These are phyloP conservation scores for Lagodon rhomboides DNA, from an alignment of 2,797 vertebrate species.

Conservation along the genomic window DNA sequence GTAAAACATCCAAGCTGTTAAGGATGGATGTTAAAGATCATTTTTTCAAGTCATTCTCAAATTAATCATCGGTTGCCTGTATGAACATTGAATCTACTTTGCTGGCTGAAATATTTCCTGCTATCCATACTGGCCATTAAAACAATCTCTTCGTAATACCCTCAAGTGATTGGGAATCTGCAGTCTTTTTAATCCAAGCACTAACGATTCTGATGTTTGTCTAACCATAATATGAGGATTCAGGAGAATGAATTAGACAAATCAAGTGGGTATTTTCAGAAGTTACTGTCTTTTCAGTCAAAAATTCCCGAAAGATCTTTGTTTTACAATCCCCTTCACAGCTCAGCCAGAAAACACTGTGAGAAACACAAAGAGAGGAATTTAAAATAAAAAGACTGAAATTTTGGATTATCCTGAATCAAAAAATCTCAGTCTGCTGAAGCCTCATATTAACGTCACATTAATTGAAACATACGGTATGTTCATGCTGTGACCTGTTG, in stretches of 20 bases:
- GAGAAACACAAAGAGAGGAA: not conserved
- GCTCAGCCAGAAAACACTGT: not conserved
- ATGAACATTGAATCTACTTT: not conserved
- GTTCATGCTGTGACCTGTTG: not conserved
- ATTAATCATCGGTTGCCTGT: not conserved
- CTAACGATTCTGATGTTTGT: not conserved
- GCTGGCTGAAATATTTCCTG: not conserved
- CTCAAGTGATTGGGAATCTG: too few relatives aligned
- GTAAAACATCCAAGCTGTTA: not conserved
- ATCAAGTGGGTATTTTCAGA: not conserved
- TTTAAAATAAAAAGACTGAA: not conserved
- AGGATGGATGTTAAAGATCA: not conserved
- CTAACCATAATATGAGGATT: not conserved
- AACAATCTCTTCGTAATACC: too few relatives aligned
- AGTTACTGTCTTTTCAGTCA: not conserved
- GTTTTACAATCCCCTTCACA: not conserved
- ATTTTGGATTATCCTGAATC: not conserved
- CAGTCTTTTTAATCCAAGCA: not conserved
- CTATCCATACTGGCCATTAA: not conserved
- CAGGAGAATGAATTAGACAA: not conserved
- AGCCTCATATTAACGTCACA: not conserved
- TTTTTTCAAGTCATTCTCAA: not conserved
- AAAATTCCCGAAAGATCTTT: not conserved
- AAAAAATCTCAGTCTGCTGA: not conserved
- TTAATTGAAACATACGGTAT: not conserved